Evolutionary conservation across 2,888 invertebrate species (phyloP).

Genomic region (Rotaria macrura): DNA sequence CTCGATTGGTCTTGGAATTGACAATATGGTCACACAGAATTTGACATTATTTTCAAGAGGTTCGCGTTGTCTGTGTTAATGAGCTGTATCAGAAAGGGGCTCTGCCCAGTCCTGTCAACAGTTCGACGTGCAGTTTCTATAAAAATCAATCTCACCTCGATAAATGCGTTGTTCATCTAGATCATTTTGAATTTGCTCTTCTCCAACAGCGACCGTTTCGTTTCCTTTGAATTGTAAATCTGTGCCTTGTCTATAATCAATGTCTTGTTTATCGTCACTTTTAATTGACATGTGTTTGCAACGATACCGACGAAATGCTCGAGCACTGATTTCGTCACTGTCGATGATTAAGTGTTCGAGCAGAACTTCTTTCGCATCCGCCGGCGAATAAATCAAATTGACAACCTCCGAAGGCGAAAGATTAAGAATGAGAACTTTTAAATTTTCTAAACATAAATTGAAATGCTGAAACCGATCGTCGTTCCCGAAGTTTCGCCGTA

Average conservation of each 20-base stretch:
- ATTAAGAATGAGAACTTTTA: background rate
- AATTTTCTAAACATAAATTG: background rate
- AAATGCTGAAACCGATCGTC: background rate
- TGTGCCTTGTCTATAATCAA: background rate
- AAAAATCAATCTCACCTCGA: background rate
- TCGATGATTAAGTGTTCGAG: background rate
- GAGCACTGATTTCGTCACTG: background rate
- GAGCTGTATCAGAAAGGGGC: too few species aligned
- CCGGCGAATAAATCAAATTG: background rate
- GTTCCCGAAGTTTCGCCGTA: background rate
- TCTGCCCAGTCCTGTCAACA: too few species aligned
- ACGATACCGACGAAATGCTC: background rate
- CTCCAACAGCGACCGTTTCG: background rate
- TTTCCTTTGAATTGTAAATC: background rate
- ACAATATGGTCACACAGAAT: too few species aligned
- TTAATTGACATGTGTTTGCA: slow-evolving; percentile 17
- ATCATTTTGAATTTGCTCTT: background rate
- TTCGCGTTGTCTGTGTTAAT: too few species aligned
- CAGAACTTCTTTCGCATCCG: background rate
- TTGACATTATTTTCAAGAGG: too few species aligned
- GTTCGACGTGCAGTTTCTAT: too few species aligned
- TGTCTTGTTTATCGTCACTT: background rate
- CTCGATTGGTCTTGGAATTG: too few species aligned
- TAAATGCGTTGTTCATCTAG: background rate
- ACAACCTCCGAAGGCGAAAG: background rate